Base-by-base conservation (phyloP, 2,113 vertebrate species). In the Trinectes maculatus region DNA sequence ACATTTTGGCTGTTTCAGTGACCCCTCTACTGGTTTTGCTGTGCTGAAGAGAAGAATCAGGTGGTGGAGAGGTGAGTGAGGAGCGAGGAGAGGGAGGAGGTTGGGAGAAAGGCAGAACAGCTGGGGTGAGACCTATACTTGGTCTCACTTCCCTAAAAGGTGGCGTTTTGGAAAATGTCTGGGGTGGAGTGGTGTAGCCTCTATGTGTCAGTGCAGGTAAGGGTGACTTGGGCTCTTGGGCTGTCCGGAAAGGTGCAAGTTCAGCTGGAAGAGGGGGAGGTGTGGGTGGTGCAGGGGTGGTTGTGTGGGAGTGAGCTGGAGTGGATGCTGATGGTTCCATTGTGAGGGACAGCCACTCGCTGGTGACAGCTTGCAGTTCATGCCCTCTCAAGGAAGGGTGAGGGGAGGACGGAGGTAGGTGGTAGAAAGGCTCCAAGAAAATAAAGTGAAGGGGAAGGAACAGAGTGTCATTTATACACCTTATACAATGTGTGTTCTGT, bases 291-390 rank as follows among this genome's bases (percentile, higher is more conserved):
- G 64, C 42, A 56, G 85, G 74, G 31, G 75, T 74, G 69, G 67
- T 79, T 26, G 91, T 61, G 67, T 89, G 75, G 54, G 92, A 90
- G 63, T 24, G 42, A 39, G 43, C 13, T 12, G 77, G 87, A 72
- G 90, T 71, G 70, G 90, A 80, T 24, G 80, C 70, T 21, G 88
- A 87, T 52, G 83, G 55, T 21, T 74, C 86, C 85, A 90, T 37
- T 64, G 92, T 94, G 80, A 93, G 90, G 58, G 93, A 90, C 21
- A 95, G 85, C 86, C 92, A 91, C 74, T 94, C 93, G 16, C 42
- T 88, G 86, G 89, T 83, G 77, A 91, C 7, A 44, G 87, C 79
- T 49, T 87, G 91, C 51, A 94, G 81, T 63, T 82, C 79, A 53
- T 54, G 67, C 51, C 51, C 66, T 83, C 85, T 88, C 83, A 84